A percentile compares a stretch with the other conserved stretches of the same genome.
Evolutionary conservation across 2,113 vertebrate species (phyloP).

Genomic region (Passer montanus): DNA sequence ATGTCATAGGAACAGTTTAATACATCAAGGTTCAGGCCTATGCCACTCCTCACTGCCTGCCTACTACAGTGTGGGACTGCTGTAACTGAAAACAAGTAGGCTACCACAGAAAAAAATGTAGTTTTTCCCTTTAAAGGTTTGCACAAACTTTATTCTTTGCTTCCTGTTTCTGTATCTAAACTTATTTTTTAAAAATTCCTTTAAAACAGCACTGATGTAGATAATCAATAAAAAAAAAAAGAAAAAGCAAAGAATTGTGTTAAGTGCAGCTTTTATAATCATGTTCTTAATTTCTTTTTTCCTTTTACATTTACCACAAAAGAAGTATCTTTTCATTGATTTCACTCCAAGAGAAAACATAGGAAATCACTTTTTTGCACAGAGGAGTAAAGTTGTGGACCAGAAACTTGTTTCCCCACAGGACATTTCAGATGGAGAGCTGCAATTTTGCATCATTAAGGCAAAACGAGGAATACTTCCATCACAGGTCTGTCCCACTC

Average conservation of each 20-base stretch:
- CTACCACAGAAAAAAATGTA: background rate
- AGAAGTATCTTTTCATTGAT: slow-evolving; percentile 56
- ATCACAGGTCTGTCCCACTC: slow-evolving; percentile 40
- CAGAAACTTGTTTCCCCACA: slow-evolving; percentile 56
- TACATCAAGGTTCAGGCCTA: background rate
- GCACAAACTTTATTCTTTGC: slow-evolving; percentile 53
- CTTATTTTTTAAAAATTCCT: background rate
- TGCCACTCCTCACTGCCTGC: background rate
- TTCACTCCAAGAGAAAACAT: slow-evolving; percentile 60
- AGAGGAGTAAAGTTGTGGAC: slow-evolving; percentile 60
- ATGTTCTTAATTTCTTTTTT: slow-evolving; percentile 25
- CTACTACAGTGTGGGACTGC: background rate
- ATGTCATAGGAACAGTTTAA: background rate
- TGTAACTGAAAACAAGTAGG: background rate
- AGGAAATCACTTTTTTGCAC: slow-evolving; percentile 54
- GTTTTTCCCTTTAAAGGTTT: background rate
- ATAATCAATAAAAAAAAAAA: background rate
- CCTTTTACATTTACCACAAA: slow-evolving; percentile 71
- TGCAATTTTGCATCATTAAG: slow-evolving; percentile 73
- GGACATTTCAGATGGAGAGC: slow-evolving; percentile 61
- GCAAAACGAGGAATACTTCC: slow-evolving; percentile 65
- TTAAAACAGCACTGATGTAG: slow-evolving; percentile 27
- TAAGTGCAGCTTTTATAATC: slow-evolving; percentile 76
- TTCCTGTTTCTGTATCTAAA: slow-evolving; percentile 17
- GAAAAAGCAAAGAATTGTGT: slow-evolving; percentile 64